Evolutionary conservation across 2,113 vertebrate genomes (phyloP).

Genomic region (Cepphus grylle): DNA sequence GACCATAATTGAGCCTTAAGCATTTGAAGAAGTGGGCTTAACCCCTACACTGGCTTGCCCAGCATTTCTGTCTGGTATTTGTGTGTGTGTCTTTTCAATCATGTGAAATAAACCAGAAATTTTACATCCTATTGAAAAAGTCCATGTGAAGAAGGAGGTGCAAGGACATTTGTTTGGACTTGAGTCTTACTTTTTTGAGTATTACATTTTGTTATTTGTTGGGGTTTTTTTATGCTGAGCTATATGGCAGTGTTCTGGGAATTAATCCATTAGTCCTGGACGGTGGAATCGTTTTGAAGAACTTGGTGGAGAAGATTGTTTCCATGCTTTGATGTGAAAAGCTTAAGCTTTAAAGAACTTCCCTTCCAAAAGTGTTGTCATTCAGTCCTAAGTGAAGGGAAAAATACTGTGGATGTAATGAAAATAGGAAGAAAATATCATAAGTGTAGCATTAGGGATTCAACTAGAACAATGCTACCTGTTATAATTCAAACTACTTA

Average conservation of each 20-base stretch:
- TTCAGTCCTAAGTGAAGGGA: conserved; percentile 5
- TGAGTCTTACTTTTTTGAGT: not conserved
- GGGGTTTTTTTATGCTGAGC: not conserved
- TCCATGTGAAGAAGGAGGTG: not conserved
- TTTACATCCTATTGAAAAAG: not conserved
- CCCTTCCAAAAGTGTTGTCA: conserved; percentile 38
- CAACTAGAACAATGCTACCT: conserved; percentile 51
- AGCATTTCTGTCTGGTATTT: not conserved
- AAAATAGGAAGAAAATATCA: conserved; percentile 22
- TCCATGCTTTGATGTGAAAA: conserved; percentile 42
- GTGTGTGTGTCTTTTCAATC: not conserved
- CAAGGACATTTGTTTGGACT: not conserved
- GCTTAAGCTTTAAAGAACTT: conserved; percentile 12
- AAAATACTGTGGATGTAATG: not conserved
- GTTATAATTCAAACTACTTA: conserved; percentile 40
- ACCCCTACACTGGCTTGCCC: not conserved
- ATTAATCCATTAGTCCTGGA: not conserved
- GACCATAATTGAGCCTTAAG: not conserved
- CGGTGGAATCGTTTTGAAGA: not conserved
- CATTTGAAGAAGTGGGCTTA: not conserved
- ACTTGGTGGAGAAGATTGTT: not conserved
- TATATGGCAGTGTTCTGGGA: not conserved
- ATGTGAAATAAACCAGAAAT: not conserved
- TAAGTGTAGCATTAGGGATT: conserved; percentile 29
- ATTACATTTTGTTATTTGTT: not conserved